Base-by-base conservation (phyloP, 2,797 vertebrate genomes). In the Poeciliopsis paucimaculata region DNA sequence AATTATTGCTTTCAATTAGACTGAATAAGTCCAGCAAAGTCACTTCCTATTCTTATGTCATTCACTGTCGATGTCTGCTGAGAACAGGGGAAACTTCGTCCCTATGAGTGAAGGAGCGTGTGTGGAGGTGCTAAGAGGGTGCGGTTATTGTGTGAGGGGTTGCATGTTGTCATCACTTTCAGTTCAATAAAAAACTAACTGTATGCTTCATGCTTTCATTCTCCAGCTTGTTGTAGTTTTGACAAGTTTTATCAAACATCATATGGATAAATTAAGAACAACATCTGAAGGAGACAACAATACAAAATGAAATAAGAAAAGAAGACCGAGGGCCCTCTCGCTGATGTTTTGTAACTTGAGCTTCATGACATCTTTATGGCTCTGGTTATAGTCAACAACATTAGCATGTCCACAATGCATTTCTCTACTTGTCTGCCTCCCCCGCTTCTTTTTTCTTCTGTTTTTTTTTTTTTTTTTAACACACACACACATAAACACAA, bases 311-410 rank as follows among this genome's bases (percentile, higher is more conserved):
- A 80, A 80, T 55, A 84, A 86, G 81, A 81, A 84, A 85, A 75
- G 86, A 77, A 64, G 28, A 36, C 72, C 43, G 78, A 89, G 83
- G 81, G 79, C 76, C 82, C 77, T 73, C 12, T 82, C 57, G 34
- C 86, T 85, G 83, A 91, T 93, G 89, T 93, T 94, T 92, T 94
- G 88, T 83, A 93, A 86, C 88, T 91, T 89, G 90, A 85, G 92
- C 92, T 92, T 93, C 94, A 91, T 96, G 96, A 97, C 96, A 97
- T 96, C 95, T 97, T 97, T 96, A 96, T 96, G 94, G 93, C 83
- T 79, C 86, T 93, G 92, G 92, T 92, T 94, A 93, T 84, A 86
- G 93, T 92, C 92, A 94, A 93, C 93, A 94, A 92, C 91, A 96
- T 97, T 96, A 90, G 94, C 94, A 96, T 97, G 95, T 95, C 88